Base-by-base conservation (phyloP, 1,140 invertebrate genomes). In the Lutraria rhynchaena region DNA sequence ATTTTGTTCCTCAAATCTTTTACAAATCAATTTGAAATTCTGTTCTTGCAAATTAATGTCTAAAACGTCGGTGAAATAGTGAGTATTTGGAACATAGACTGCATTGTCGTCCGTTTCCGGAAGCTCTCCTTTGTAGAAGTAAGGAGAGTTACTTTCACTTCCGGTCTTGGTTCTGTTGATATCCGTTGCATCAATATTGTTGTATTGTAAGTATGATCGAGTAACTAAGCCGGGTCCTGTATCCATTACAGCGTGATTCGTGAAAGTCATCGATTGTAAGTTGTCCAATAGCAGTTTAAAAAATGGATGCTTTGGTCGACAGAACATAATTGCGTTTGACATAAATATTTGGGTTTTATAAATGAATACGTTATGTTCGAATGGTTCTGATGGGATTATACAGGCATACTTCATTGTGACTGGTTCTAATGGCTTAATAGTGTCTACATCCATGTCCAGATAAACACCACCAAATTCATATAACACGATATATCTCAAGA, bases 171-270 rank as follows among this genome's bases (percentile, higher is more conserved):
- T n/a, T 41, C 17, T 41, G 13, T 29, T 44, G 27, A 5, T 19
- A 13, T 46, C 70, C 13, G 29, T 3, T 24, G 2, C 22, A 41
- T 35, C n/a, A 4, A 73, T 51, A 19, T 58, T 58, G 27, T 60
- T 60, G 35, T 74, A 74, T 11, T 11, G n/a, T 7, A 60, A 44
- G 22, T 60, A 74, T 3, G 15, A 1, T 11, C n/a, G 33, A 3
- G 71, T 74, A 1, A 74, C 31, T 41, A 60, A 60, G 22, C 31
- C 53, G 2, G 53, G 53, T n/a, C 71, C 71, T 4, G 53, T 74
- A 67, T 86, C 85, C 41, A 86, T 51, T 7, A 84, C 65, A 5
- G 35, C 37, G 33, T 60, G 31, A 29, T 37, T 22, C 13, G 29
- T 58, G 1, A 41, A 19, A 1, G 19, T 60, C n/a, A 22, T 3